phyloP scores from a whole-genome alignment of 2,888 invertebrate genomes.

The Actias luna region DNA sequence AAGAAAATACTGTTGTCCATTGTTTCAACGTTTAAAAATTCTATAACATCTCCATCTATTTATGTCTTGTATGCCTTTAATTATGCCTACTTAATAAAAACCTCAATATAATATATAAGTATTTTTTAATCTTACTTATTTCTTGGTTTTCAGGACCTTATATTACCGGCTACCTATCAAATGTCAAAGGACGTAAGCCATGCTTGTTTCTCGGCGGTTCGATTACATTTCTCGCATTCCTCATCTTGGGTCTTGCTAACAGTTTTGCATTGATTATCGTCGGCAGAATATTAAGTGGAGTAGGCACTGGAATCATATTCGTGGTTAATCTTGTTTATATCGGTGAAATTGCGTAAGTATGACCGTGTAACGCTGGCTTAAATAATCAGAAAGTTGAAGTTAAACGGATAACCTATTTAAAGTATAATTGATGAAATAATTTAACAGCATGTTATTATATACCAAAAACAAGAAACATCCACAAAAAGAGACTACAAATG shows the following conservation, averaged over 20 bases:
- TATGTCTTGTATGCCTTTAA: no score
- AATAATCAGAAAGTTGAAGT: background rate
- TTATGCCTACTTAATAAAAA: background rate
- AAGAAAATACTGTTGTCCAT: no score
- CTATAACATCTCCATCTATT: no score
- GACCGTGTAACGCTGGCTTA: background rate
- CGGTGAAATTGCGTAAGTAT: slow-evolving; percentile 52
- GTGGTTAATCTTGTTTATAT: slow-evolving; percentile 46
- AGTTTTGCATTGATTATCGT: slow-evolving; percentile 39
- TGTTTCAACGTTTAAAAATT: no score
- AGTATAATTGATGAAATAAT: no score
- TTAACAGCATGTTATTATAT: no score
- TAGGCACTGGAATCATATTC: slow-evolving; percentile 36
- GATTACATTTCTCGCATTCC: slow-evolving; percentile 30
- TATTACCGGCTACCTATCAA: slow-evolving; percentile 41
- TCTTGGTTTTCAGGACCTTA: slow-evolving; percentile 41
- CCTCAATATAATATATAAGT: background rate
- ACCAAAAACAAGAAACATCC: no score
- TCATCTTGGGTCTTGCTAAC: slow-evolving; percentile 34
- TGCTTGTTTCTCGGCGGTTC: slow-evolving; percentile 38
- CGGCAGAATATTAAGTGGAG: slow-evolving; percentile 38
- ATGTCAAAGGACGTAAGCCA: slow-evolving; percentile 44
- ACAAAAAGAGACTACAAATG: no score
- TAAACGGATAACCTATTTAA: no score
- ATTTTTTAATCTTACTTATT: background rate